Evolutionary conservation across 1,140 invertebrate genomes (phyloP), one percentile per base, ranked within the genome.

Genomic region (Drosophila ogumai): DNA sequence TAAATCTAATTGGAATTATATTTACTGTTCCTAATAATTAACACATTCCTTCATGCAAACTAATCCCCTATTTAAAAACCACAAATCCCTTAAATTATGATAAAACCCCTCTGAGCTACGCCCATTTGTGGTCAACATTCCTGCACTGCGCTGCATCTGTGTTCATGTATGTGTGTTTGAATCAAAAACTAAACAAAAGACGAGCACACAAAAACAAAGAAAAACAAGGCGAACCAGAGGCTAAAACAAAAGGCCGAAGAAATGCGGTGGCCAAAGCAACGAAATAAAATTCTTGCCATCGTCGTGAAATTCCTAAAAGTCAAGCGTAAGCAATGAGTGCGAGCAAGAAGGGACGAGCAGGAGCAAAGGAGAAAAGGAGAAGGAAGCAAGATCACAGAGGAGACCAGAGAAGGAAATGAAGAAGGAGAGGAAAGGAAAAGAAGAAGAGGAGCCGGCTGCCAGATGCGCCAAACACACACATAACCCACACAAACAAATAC

Each of bases 271-370:
- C 52, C 71, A 88, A 88, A 84, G 84, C 80, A 87, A 84, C 80
- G 66, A 75, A 81, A 88, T 79, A 59, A 91, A 91, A 91, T 91
- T 91, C 90, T 85, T 91, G 74, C 81, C 90, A 79, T 91, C 90
- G 79, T 78, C 82, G 61, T 69, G 69, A 90, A 91, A 91, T 91
- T 91, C 88, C 88, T 76, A 79, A 91, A 86, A 90, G 81, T 81
- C 79, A 90, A 65, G 78, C 60, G 61, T 8, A 58, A 28, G 43
- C 34, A 60, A 46, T 13, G 43, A 28, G 82, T 50, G 74, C 61
- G 50, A 60, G 56, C 34, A 41, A 56, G 47, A 82, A 32, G 57
- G 64, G 61, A 31, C 40, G 41, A 78, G 31, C 61, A 46, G 41
- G 54, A 41, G 38, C 69, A 64, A 34, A 56, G 28, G 40, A 31